Base-by-base conservation (phyloP, 2,113 vertebrate species). In the Mungos mungo region DNA sequence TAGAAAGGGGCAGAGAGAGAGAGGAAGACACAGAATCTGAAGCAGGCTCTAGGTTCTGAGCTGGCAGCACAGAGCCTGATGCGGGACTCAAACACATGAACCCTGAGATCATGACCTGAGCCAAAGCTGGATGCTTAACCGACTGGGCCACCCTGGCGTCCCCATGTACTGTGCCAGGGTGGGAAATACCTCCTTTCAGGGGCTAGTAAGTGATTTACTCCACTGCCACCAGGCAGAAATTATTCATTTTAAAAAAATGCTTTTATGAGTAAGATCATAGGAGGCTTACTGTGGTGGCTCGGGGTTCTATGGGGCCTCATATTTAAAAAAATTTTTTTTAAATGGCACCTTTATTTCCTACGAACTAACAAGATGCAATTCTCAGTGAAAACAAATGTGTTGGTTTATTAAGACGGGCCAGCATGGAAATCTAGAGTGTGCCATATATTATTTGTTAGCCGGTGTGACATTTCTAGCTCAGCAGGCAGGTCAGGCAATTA, bases 151-250 rank as follows among this genome's bases (percentile, higher is more conserved):
- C 21, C 21, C 57, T 8, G 57, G 57, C 8, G 2, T 18, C 57
- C 21, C 2, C 57, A 60, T 60, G 57, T 83, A 96, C 95, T 95
- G 89, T 97, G 98, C 97, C 97, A 97, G 93, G 82, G 96, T 90
- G 15, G 82, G 68, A 96, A 97, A 90, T 50, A 83, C 71, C 94
- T 94, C 90, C 86, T 97, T 97, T 94, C 87, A 96, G 87, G 90
- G 80, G 95, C 96, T 98, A 98, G 16, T 82, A 88, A 98, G 97
- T 98, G 96, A 98, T 98, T 97, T 91, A 98, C 92, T 98, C 98
- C 93, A 96, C 0, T 88, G 96, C 93, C 97, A 92, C 97, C 71
- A 74, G 88, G 98, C 93, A 97, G 97, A 96, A 97, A 97, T 95
- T 88, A 98, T 96, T 57, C 96, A 89, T 0, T 15, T 95, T 33